Evolutionary conservation across 2,888 invertebrate genomes (phyloP).

Genomic region (Microplitis manilae): DNA sequence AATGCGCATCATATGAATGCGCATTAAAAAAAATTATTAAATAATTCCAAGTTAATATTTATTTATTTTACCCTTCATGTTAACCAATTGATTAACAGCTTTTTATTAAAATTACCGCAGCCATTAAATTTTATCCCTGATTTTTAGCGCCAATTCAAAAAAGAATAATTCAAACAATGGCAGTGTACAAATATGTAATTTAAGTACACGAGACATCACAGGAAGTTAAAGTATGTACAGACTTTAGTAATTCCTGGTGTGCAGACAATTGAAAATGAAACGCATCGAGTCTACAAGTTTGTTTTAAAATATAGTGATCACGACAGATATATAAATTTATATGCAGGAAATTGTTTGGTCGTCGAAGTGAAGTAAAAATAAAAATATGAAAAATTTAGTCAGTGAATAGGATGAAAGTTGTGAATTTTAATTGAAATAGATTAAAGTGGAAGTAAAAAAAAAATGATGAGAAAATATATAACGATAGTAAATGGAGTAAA

Average conservation of each 20-base stretch:
- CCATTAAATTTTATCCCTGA: background rate
- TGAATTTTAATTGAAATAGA: constrained; percentile 22
- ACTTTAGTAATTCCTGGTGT: constrained; percentile 5
- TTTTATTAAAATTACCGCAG: background rate
- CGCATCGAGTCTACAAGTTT: constrained; percentile 1
- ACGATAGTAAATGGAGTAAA: constrained; percentile 27
- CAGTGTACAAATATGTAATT: constrained; percentile 24
- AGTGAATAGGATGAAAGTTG: constrained; percentile 3
- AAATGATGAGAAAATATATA: background rate
- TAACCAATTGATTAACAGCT: background rate
- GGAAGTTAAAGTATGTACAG: constrained; percentile 21
- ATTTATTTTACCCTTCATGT: background rate
- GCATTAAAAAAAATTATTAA: background rate
- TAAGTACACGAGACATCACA: constrained; percentile 18
- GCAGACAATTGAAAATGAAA: constrained; percentile 34
- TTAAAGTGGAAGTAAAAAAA: constrained; percentile 22
- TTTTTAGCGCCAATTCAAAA: background rate
- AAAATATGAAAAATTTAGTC: constrained; percentile 45
- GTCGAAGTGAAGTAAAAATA: background rate
- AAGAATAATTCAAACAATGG: background rate
- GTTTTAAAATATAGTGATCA: background rate
- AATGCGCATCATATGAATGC: background rate
- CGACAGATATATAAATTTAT: background rate
- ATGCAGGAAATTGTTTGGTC: background rate
- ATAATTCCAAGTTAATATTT: background rate